These are phyloP conservation scores for Beris chalybata DNA, from an alignment of 2,888 invertebrate genomes.

Conservation along the genomic window DNA sequence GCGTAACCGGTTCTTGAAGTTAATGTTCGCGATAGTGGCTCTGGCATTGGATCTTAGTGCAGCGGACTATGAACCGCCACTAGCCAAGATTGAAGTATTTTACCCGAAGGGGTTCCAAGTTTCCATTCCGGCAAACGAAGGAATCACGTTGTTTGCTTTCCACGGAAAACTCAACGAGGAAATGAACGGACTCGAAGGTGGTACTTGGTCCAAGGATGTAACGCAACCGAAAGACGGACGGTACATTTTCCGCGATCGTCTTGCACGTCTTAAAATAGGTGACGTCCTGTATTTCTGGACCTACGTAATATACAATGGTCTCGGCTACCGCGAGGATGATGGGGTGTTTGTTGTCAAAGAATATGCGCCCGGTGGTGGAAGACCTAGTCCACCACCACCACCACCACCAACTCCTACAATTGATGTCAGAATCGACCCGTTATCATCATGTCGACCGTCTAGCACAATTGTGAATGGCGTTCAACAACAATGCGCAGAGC, in stretches of 20 bases:
- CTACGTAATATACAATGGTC: constrained; percentile 69
- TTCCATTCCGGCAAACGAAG: constrained; percentile 63
- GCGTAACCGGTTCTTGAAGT: too few species aligned
- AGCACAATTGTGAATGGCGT: constrained; percentile 26
- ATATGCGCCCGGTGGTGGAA: constrained; percentile 9
- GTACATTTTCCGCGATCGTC: constrained; percentile 68
- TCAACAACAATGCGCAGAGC: constrained; percentile 43
- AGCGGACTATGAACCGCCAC: not conserved
- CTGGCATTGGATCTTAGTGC: not conserved
- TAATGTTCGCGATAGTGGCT: not conserved
- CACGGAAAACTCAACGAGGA: constrained; percentile 75
- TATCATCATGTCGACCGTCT: not conserved
- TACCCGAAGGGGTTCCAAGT: constrained; percentile 59
- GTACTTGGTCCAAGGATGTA: constrained; percentile 68
- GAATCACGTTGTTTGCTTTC: constrained; percentile 73
- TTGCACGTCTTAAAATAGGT: constrained; percentile 62
- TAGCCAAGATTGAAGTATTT: constrained; percentile 47
- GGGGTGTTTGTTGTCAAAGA: constrained; percentile 46
- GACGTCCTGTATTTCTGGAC: constrained; percentile 77
- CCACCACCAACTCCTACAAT: not conserved
- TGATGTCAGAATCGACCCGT: not conserved
- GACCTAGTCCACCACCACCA: not conserved
- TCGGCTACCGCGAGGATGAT: constrained; percentile 69
- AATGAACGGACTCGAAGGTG: constrained; percentile 70
- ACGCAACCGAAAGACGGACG: constrained; percentile 63